Conservation (phyloP, 2,888 invertebrate genomes). For the Cryptocheilus praepositus region DNA sequence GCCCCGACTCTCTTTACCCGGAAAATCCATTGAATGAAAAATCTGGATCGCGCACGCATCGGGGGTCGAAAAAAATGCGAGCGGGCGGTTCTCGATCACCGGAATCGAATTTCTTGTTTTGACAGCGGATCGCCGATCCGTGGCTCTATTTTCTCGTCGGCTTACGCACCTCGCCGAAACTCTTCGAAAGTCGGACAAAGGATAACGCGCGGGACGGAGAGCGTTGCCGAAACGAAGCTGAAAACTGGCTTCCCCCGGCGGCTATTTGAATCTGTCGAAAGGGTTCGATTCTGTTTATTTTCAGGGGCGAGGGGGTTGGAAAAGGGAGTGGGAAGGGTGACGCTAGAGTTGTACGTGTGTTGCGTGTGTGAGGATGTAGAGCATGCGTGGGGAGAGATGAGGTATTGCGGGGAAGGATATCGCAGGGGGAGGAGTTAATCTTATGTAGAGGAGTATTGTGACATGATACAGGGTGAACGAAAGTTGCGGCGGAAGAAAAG, state of each 20-base stretch:
- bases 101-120: constrained; percentile 72
- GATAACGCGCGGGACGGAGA: constrained; percentile 31
- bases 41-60: constrained; percentile 35
- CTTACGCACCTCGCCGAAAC: constrained; percentile 22
- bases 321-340: constrained; percentile 9
- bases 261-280: constrained; percentile 67
- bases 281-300: constrained; percentile 72
- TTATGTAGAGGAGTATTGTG: constrained; percentile 29
- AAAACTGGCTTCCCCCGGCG: constrained; percentile 27
- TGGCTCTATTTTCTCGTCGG: constrained; percentile 44
- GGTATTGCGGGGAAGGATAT: constrained; percentile 28
- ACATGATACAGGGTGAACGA: too few relatives aligned
- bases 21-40: constrained; percentile 56
- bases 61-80: constrained; percentile 1
- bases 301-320: constrained; percentile 49
- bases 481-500: too few relatives aligned
- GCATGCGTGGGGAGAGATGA: constrained; percentile 23
- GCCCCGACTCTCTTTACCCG: constrained; percentile 13
- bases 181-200: constrained; percentile 56
- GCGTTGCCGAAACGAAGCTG: constrained; percentile 12
- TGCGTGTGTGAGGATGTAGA: not conserved
- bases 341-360: not conserved
- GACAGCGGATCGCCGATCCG: constrained; percentile 72
- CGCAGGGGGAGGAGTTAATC: constrained; percentile 32
- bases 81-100: constrained; percentile 37